Base-by-base conservation (phyloP, 2,113 vertebrate genomes). In the Manacus vitellinus region DNA sequence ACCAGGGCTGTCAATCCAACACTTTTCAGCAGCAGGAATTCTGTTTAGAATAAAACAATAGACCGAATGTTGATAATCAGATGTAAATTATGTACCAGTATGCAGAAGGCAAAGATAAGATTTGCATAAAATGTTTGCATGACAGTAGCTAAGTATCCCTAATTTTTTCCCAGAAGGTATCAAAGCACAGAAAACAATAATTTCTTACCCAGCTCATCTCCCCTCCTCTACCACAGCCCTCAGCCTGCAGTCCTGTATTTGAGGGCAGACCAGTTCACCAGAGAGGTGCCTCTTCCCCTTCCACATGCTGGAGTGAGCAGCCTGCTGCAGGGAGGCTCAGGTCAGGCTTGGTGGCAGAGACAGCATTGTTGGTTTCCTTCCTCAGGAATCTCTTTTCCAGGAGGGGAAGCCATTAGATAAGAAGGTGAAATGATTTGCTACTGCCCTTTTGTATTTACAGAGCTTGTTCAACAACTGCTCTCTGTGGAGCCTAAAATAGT, bases 61-160 rank as follows among this genome's bases (percentile, higher is more conserved):
- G 33, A 88, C 79, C n/a, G 5, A 6, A 88, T 92, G 56, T 84
- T 83, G 61, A 86, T 96, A 95, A 96, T 96, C 67, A 88, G 75
- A 93, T 95, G 94, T 79, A 95, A 95, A 96, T 95, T 94, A 84
- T 71, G 88, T 93, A 88, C 56, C 43, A 71, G 43, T 88, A 92
- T 94, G 92, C 92, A 88, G 79, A 94, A 95, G 72, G 77, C 54
- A 85, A 93, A 90, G 55, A 74, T 71, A 83, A 92, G 75, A 95
- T 95, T 94, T 96, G 88, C 95, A 93, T 96, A 92, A 94, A 90
- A 74, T 88, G 15, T 90, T 93, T 96, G 82, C 58, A 81, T 77
- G 82, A 47, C 72, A 74, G 88, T 33, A 92, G 51, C 82, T 84
- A 93, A 93, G 72, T 89, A 92, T 70, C 88, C 28, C 30, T 88